phyloP scores from a whole-genome alignment of 2,113 vertebrate genomes.

The Carlito syrichta region DNA sequence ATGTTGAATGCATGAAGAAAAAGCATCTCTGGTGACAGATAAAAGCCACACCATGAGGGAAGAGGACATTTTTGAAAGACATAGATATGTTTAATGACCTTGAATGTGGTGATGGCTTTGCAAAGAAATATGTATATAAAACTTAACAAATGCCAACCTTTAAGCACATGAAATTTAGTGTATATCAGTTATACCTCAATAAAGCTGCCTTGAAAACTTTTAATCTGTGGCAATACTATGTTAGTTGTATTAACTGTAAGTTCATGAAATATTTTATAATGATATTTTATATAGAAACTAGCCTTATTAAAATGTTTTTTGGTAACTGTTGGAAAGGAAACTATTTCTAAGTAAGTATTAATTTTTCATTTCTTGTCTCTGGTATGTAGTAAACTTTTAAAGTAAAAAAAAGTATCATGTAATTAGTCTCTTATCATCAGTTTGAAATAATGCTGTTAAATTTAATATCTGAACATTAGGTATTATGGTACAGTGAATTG shows the following conservation, averaged over 20 bases:
- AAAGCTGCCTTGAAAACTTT: neutral
- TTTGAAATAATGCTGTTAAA: neutral
- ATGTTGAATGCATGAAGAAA: neutral
- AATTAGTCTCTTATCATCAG: neutral
- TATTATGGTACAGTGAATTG: neutral
- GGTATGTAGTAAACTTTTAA: neutral
- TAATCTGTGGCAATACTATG: neutral
- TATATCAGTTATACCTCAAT: neutral
- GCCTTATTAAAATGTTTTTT: neutral
- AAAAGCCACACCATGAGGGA: neutral
- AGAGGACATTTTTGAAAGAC: neutral
- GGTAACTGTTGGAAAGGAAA: neutral
- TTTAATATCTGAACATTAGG: neutral
- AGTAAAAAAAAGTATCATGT: constrained; percentile 34
- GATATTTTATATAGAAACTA: neutral
- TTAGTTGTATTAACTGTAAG: neutral
- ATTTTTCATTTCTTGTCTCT: constrained; percentile 15
- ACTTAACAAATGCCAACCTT: neutral
- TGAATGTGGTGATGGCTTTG: neutral
- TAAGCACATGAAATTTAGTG: neutral
- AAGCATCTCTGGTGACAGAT: neutral
- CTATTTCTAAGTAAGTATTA: neutral
- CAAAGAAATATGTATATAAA: neutral
- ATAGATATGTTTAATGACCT: neutral
- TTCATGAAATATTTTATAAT: neutral